A percentile compares a stretch with the other conserved stretches of the same genome.
phyloP scores from a whole-genome alignment of 2,888 invertebrate species.

The Brenthis ino region DNA sequence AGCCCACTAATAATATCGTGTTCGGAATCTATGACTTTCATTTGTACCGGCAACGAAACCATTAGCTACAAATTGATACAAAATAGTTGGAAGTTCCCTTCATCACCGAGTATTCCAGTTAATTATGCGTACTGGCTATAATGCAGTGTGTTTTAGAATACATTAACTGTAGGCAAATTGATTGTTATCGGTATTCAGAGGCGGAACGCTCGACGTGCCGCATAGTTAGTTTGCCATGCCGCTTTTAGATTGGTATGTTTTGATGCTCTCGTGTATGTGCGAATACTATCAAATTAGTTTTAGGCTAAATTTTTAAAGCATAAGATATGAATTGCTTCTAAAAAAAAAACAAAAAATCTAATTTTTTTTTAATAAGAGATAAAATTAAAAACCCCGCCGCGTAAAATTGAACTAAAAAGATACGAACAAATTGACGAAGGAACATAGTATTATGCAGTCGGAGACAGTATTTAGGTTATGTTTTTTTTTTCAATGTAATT shows the following conservation, averaged over 20 bases:
- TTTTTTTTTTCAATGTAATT: too few species aligned
- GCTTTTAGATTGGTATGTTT: conserved; percentile 10
- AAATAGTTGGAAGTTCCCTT: conserved; percentile 30
- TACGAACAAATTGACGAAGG: too few species aligned
- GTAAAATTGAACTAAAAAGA: too few species aligned
- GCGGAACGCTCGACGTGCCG: conserved; percentile 28
- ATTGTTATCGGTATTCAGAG: conserved; percentile 52
- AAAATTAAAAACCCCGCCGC: too few species aligned
- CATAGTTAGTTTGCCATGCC: conserved; percentile 15
- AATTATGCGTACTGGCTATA: conserved; percentile 57
- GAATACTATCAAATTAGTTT: neutral
- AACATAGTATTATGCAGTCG: too few species aligned
- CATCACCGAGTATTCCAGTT: conserved; percentile 32
- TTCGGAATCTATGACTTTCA: neutral
- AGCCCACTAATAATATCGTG: neutral
- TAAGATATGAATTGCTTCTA: too few species aligned
- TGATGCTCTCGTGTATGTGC: conserved; percentile 7
- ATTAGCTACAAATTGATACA: conserved; percentile 27
- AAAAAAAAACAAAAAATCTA: too few species aligned
- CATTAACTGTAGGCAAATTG: conserved; percentile 54
- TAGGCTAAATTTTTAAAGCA: neutral
- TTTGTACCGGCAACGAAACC: neutral
- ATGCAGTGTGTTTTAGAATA: conserved; percentile 57
- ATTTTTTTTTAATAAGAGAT: too few species aligned
- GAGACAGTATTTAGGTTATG: too few species aligned